Evolutionary conservation across 2,888 invertebrate species (phyloP).

Genomic region (Aspidiotus rigidus): DNA sequence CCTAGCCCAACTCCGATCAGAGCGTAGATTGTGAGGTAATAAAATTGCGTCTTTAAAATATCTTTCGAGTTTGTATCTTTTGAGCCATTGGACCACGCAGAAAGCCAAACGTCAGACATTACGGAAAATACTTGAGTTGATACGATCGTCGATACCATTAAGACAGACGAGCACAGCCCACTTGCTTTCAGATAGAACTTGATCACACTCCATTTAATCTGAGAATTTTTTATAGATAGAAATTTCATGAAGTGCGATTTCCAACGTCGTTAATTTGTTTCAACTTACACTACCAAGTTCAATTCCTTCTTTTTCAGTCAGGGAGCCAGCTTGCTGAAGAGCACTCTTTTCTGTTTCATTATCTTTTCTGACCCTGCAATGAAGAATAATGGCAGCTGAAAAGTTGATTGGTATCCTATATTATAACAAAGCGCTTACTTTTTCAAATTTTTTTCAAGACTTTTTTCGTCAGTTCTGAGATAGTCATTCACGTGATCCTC

Average conservation of each 20-base stretch:
- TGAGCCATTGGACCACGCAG: conserved; percentile 65
- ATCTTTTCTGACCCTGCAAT: conserved; percentile 50
- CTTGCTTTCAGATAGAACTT: conserved; percentile 78
- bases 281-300: conserved; percentile 72
- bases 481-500: too few relatives aligned
- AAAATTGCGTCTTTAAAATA: too few relatives aligned
- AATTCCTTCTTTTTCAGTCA: conserved; percentile 82
- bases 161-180: conserved; percentile 61
- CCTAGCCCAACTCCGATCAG: too few relatives aligned
- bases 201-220: conserved; percentile 82
- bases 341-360: conserved; percentile 44
- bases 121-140: conserved; percentile 75
- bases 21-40: too few relatives aligned
- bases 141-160: conserved; percentile 69
- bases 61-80: too few relatives aligned
- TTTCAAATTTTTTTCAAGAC: too few relatives aligned
- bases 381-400: too few relatives aligned
- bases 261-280: too few relatives aligned
- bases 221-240: conserved; percentile 33
- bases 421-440: too few relatives aligned
- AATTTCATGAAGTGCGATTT: too few relatives aligned
- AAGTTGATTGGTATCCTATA: too few relatives aligned
- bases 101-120: conserved; percentile 78
- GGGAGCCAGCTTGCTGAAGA: conserved; percentile 37
- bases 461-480: too few relatives aligned